Evolutionary conservation across 2,888 invertebrate genomes (phyloP).

Genomic region (Pollenia labialis): DNA sequence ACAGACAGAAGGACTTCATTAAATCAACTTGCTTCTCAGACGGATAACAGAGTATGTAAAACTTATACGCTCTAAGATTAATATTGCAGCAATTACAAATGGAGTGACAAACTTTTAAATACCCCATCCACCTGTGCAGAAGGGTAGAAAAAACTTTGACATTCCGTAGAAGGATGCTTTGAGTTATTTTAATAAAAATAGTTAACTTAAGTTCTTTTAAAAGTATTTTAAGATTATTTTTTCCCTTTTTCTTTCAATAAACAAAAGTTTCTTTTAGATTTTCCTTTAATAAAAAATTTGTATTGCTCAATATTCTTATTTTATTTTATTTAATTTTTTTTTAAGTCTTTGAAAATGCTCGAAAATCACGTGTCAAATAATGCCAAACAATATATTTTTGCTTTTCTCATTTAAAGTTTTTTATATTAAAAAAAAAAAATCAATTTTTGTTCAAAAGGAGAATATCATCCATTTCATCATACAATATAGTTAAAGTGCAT

Average conservation of each 20-base stretch:
- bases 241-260: not conserved
- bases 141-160: too few relatives aligned
- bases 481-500: not conserved
- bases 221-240: too few relatives aligned
- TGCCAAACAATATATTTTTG: constrained; percentile 7
- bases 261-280: not conserved
- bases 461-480: not conserved
- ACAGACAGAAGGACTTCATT: too few relatives aligned
- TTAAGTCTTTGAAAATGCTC: not conserved
- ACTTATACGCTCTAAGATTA: too few relatives aligned
- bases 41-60: too few relatives aligned
- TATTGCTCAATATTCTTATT: not conserved
- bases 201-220: too few relatives aligned
- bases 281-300: not conserved
- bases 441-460: constrained; percentile 19
- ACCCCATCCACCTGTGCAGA: too few relatives aligned
- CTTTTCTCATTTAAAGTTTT: not conserved
- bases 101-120: too few relatives aligned
- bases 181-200: too few relatives aligned
- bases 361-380: constrained; percentile 54
- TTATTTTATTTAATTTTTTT: not conserved
- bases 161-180: too few relatives aligned
- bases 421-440: constrained; percentile 18
- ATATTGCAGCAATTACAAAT: too few relatives aligned
- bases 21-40: too few relatives aligned